Evolutionary conservation across 1,140 invertebrate genomes (phyloP).

Genomic region (Lethocerus indicus): DNA sequence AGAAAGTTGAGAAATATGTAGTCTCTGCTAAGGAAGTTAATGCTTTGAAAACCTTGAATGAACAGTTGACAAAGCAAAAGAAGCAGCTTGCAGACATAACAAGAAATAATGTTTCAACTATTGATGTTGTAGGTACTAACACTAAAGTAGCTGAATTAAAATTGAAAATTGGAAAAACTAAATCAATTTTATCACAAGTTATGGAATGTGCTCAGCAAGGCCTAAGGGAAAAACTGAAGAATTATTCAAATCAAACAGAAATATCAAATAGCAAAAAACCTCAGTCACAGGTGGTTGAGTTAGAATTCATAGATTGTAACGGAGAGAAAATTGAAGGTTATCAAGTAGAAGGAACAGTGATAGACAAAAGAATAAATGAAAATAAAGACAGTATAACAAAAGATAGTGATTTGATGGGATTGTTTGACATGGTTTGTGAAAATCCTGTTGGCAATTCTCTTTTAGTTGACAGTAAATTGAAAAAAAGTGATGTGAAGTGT

Average conservation of each 20-base stretch:
- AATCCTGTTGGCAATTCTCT: background rate
- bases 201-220: conserved; percentile 10
- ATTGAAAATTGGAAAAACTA: conserved; percentile 15
- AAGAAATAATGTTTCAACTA: conserved; percentile 7
- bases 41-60: conserved; percentile 16
- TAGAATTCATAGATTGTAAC: conserved; percentile 17
- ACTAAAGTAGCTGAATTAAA: conserved; percentile 16
- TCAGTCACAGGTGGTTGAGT: conserved; percentile 15
- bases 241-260: conserved; percentile 3
- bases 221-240: conserved; percentile 11
- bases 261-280: conserved; percentile 1
- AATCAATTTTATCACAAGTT: conserved; percentile 16
- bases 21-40: conserved; percentile 19
- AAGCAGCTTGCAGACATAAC: conserved; percentile 12
- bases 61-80: conserved; percentile 15
- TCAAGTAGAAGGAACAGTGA: conserved; percentile 14
- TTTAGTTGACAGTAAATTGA: background rate
- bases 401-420: conserved; percentile 13
- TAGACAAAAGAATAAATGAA: conserved; percentile 8
- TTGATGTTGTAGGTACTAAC: conserved; percentile 14
- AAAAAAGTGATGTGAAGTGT: background rate
- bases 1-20: conserved; percentile 20
- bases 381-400: conserved; percentile 8
- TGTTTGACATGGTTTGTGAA: conserved; percentile 15
- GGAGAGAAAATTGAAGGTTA: conserved; percentile 17